These are phyloP conservation scores for Clavelina lepadiformis DNA, from an alignment of 23 tunicate genomes.

Conservation along the genomic window DNA sequence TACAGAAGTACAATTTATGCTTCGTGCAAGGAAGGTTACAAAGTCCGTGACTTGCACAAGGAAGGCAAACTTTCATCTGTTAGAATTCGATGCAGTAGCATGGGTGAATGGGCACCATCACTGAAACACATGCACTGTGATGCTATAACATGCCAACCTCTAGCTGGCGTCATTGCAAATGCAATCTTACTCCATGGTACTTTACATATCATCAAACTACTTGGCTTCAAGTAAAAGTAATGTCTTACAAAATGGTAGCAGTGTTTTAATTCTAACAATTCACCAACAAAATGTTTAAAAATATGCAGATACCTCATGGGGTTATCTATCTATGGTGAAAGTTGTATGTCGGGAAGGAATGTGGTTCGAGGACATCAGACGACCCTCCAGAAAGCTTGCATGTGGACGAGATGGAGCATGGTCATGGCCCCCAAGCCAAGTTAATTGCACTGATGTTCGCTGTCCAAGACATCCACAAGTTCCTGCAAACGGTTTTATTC, in stretches of 20 bases:
- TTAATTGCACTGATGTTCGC: conserved; percentile 23
- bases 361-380: conserved; percentile 45
- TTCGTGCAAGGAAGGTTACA: conserved; percentile 28
- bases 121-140: conserved; percentile 26
- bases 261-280: no score
- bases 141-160: conserved; percentile 25
- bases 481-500: conserved; percentile 17
- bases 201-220: no score
- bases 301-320: conserved; percentile 27
- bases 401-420: conserved; percentile 64
- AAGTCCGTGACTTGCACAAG: conserved; percentile 3
- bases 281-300: background rate
- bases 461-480: conserved; percentile 20
- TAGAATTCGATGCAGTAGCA: background rate
- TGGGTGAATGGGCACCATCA: conserved; percentile 28
- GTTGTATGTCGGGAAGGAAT: conserved; percentile 41
- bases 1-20: background rate
- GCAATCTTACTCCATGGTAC: conserved; percentile 9
- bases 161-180: conserved; percentile 9
- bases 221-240: no score
- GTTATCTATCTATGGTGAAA: conserved; percentile 37
- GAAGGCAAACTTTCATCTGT: background rate
- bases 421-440: conserved; percentile 21
- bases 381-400: conserved; percentile 9
- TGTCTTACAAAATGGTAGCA: no score